phyloP scores from a whole-genome alignment of 2,113 vertebrate species.

The Alligator sinensis region DNA sequence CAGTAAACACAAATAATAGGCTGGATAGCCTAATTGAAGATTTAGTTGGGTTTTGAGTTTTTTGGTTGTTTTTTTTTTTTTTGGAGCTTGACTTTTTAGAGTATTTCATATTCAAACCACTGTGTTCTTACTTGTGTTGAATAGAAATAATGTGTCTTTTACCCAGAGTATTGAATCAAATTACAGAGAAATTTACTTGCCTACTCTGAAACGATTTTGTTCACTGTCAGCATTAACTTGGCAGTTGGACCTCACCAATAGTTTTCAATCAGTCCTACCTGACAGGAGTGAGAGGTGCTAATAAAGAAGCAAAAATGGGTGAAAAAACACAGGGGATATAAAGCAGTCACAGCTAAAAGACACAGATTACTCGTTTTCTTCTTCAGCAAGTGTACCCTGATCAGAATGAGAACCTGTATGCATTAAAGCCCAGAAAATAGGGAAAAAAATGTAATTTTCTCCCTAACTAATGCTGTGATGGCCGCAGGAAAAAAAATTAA shows the following conservation, averaged over 20 bases:
- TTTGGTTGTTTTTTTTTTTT: background rate
- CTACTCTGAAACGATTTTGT: background rate
- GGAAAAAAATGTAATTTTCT: background rate
- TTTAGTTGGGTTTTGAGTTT: background rate
- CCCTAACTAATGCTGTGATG: background rate
- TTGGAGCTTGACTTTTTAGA: background rate
- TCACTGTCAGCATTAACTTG: constrained; percentile 51
- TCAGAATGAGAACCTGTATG: constrained; percentile 34
- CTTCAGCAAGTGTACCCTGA: constrained; percentile 25
- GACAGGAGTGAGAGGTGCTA: constrained; percentile 55
- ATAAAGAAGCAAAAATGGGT: constrained; percentile 48
- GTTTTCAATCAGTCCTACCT: constrained; percentile 46
- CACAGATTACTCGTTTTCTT: constrained; percentile 18
- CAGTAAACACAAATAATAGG: background rate
- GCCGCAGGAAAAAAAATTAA: background rate
- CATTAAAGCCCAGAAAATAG: constrained; percentile 1
- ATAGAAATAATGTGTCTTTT: background rate
- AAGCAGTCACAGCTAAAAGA: constrained; percentile 26
- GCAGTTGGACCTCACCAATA: constrained; percentile 50
- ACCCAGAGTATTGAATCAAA: background rate
- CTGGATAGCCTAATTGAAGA: background rate
- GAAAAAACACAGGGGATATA: constrained; percentile 17
- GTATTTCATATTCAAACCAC: background rate
- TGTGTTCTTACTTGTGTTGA: background rate
- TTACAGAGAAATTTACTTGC: constrained; percentile 22